Base-by-base conservation (phyloP, 1,140 invertebrate species). In the fruit fly (Drosophila melanogaster) region DNA sequence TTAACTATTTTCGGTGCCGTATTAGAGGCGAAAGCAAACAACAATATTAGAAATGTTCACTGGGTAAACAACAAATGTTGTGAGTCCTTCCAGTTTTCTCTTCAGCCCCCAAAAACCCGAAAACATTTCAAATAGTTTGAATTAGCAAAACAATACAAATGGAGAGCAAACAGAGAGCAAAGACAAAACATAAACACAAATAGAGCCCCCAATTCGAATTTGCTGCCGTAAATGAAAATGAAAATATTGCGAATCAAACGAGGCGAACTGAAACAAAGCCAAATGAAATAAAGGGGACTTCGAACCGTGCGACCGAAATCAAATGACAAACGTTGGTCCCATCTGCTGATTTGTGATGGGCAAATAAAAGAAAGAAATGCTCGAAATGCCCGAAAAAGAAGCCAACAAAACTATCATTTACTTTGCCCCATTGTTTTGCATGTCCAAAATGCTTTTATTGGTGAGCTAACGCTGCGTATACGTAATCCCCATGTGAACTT, bases 171-270 rank as follows among this genome's bases (percentile, higher is more conserved):
- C 33, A 49, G 43, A 22, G 26, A 33, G 50, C 19, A 65, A 69
- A 69, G 49, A 44, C 41, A 24, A 19, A 49, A 19, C 7, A 33
- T 33, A 64, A 65, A 46, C 40, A 55, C 57, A 70, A 75, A 75
- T 41, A 56, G 8, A 61, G 62, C 35, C 43, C 40, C 50, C 53
- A 74, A 60, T 65, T 64, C 40, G 69, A 77, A 74, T 65, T 77
- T 64, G 67, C 67, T 77, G 77, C 59, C 60, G 64, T 65, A 81
- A 86, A 49, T 40, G 75, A 51, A 86, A 77, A 77, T 85, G 70
- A 59, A 86, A 78, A 77, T 85, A 77, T 73, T 76, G 58, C 40
- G 72, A 73, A 58, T 73, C 69, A 75, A 83, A 58, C 56, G 11
- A 50, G 11, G 44, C 51, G 40, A 35, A 24, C 22, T 43, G 19